These are phyloP conservation scores for Formica selysi DNA, from an alignment of 1,140 invertebrate genomes.

Conservation along the genomic window DNA sequence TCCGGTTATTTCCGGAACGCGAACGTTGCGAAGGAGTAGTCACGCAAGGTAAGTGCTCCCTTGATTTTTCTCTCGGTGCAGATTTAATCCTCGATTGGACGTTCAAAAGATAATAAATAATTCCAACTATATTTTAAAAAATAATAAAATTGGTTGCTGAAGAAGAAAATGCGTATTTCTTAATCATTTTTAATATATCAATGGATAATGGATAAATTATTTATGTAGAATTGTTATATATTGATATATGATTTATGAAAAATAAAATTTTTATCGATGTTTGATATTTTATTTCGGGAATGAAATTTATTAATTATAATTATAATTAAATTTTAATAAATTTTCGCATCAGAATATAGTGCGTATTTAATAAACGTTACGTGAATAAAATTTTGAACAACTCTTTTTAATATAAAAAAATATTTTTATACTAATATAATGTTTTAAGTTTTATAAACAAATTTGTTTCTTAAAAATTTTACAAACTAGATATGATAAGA, in stretches of 20 bases:
- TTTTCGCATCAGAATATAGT: too few species aligned
- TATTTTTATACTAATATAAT: not conserved
- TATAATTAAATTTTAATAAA: too few species aligned
- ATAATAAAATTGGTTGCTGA: not conserved
- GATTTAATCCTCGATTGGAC: constrained; percentile 50
- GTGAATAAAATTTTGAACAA: not conserved
- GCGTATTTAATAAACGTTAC: too few species aligned
- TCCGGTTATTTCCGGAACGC: constrained; percentile 17
- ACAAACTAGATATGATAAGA: not conserved
- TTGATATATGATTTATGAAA: not conserved
- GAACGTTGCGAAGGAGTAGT: constrained; percentile 10
- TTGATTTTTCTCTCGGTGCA: constrained; percentile 10
- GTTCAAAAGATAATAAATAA: not conserved
- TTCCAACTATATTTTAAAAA: not conserved
- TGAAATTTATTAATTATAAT: too few species aligned
- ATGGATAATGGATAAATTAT: not conserved
- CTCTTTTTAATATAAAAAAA: not conserved
- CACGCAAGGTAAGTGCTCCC: constrained; percentile 72
- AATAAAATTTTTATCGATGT: not conserved
- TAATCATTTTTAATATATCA: constrained; percentile 1
- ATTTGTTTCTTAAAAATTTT: not conserved
- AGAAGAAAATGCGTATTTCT: not conserved
- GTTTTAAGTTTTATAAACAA: not conserved
- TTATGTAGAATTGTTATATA: not conserved
- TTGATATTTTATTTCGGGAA: too few species aligned